A percentile compares a stretch with the other conserved stretches of the same genome.
These are phyloP conservation scores for Euclidia mi DNA, from an alignment of 2,888 invertebrate genomes.

Conservation along the genomic window DNA sequence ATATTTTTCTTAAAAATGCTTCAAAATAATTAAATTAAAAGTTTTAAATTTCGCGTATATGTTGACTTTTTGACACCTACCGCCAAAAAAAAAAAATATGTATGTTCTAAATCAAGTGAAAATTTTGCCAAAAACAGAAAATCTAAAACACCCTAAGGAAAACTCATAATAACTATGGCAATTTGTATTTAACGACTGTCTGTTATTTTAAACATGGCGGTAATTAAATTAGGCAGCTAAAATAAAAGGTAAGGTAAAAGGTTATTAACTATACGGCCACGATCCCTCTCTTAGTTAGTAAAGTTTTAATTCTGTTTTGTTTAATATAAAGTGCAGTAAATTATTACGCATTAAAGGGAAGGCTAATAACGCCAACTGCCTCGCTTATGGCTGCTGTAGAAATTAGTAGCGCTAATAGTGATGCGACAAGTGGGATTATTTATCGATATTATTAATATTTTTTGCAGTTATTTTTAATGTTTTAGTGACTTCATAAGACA, in stretches of 20 bases:
- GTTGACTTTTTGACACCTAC: too few species aligned
- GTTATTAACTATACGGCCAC: constrained; percentile 60
- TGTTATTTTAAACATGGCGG: constrained; percentile 27
- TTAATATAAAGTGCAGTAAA: constrained; percentile 88
- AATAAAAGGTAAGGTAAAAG: constrained; percentile 41
- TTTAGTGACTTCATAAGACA: too few species aligned
- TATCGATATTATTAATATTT: constrained; percentile 11
- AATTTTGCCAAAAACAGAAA: not conserved
- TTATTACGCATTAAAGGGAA: constrained; percentile 88
- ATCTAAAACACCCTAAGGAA: constrained; percentile 2
- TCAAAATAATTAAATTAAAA: too few species aligned
- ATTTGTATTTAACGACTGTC: constrained; percentile 18
- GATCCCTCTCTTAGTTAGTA: constrained; percentile 73
- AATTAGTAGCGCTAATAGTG: constrained; percentile 83
- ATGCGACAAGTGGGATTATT: constrained; percentile 37
- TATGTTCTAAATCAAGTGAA: too few species aligned
- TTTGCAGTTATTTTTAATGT: not conserved
- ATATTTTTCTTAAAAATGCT: too few species aligned
- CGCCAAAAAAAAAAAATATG: too few species aligned
- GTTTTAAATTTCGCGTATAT: too few species aligned
- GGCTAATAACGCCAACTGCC: constrained; percentile 86
- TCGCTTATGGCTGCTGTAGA: constrained; percentile 84
- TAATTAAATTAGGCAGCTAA: constrained; percentile 50
- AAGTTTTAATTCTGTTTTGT: constrained; percentile 88
- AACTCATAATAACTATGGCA: constrained; percentile 16